phyloP scores from a whole-genome alignment of 2,113 vertebrate species.

The Rhipidura dahli region DNA sequence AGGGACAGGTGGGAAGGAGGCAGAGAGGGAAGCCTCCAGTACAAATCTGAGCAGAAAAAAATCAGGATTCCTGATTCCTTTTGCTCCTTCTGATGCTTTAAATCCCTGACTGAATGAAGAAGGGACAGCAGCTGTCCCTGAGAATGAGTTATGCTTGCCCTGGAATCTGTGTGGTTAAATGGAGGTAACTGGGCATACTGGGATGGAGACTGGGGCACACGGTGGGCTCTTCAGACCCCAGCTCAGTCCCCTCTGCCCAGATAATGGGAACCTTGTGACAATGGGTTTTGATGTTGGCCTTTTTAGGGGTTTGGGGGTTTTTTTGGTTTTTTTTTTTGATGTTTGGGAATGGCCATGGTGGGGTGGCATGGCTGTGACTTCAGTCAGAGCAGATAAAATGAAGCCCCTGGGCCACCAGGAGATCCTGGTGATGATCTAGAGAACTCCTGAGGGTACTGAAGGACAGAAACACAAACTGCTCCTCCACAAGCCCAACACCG shows the following conservation, averaged over 20 bases:
- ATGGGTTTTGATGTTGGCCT: rapidly evolving
- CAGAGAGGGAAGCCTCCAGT: not conserved
- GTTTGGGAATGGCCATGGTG: rapidly evolving
- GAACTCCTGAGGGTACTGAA: not conserved
- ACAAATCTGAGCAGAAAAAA: not conserved
- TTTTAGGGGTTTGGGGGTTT: rapidly evolving
- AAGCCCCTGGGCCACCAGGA: not conserved
- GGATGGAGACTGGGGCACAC: not conserved
- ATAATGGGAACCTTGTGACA: not conserved
- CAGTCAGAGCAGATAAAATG: not conserved
- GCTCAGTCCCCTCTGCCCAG: not conserved
- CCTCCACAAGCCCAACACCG: not conserved
- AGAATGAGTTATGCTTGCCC: too few relatives aligned
- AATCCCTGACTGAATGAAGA: not conserved
- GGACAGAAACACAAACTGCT: not conserved
- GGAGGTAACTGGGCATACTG: not conserved
- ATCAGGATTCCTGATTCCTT: not conserved
- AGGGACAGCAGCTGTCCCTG: not conserved
- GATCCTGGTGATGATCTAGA: not conserved
- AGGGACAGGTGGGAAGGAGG: not conserved
- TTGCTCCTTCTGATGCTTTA: not conserved
- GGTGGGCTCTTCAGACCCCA: not conserved
- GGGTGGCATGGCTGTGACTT: not conserved
- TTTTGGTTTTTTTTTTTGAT: not conserved
- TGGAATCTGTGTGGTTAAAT: not conserved